Percentiles rank a stretch among this genome's conserved stretches.
phyloP scores from a whole-genome alignment of 2,797 vertebrate species.

The Micrastur ruficollis region DNA sequence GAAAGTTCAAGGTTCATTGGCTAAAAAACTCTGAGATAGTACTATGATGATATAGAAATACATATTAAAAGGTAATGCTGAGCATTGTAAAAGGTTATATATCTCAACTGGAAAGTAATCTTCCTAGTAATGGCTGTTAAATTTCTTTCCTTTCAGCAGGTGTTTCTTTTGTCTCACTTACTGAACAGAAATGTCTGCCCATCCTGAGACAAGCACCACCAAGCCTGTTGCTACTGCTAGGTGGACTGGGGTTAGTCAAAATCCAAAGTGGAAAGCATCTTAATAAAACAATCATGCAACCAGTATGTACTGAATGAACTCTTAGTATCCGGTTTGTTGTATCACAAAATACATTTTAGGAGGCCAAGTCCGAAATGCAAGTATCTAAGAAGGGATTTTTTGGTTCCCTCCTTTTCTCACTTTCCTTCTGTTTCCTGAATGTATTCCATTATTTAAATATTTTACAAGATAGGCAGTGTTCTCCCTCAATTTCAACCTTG shows the following conservation, averaged over 20 bases:
- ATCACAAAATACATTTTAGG: background rate
- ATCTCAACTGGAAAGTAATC: background rate
- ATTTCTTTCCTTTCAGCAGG: background rate
- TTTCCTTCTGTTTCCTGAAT: background rate
- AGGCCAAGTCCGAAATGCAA: background rate
- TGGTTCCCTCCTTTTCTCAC: background rate
- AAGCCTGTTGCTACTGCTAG: background rate
- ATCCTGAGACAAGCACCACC: background rate
- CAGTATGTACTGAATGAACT: background rate
- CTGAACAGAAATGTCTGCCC: background rate
- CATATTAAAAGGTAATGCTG: background rate
- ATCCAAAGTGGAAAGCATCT: background rate
- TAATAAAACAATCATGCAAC: background rate
- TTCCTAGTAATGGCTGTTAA: background rate
- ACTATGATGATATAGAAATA: background rate
- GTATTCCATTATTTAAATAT: constrained; percentile 4
- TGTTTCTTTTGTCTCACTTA: background rate
- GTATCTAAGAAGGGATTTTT: background rate
- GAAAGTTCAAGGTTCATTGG: background rate
- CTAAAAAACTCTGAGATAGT: background rate
- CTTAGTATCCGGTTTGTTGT: background rate
- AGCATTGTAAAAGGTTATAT: background rate
- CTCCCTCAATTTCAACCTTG: background rate
- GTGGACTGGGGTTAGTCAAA: background rate
- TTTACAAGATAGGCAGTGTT: background rate